Evolutionary conservation across 2,888 invertebrate species (phyloP).

Genomic region (Cybosia mesomella): DNA sequence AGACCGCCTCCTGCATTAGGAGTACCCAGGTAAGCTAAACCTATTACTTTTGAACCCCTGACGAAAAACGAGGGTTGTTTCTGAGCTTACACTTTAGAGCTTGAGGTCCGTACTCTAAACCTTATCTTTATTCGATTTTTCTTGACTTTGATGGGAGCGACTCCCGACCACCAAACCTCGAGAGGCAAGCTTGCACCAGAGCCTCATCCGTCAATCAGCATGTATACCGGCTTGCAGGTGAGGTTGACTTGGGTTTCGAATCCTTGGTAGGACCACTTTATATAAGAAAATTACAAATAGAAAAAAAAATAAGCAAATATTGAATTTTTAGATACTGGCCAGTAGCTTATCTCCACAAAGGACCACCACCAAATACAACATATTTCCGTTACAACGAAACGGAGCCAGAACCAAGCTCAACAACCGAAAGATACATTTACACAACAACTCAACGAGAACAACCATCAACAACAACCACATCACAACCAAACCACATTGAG

Average conservation of each 20-base stretch:
- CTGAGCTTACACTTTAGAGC: no score
- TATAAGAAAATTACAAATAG: neutral
- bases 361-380: constrained; percentile 92
- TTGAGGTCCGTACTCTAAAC: no score
- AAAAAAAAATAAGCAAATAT: neutral
- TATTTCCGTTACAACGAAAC: constrained; percentile 81
- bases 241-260: no score
- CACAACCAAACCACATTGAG: constrained; percentile 47
- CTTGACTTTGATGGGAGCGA: no score
- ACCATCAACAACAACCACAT: constrained; percentile 26
- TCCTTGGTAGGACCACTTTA: neutral
- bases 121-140: neutral
- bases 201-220: no score
- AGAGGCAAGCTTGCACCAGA: no score
- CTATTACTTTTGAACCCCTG: neutral
- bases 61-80: neutral
- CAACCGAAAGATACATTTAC: constrained; percentile 39
- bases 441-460: constrained; percentile 21
- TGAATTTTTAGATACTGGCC: constrained; percentile 89
- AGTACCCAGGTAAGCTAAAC: constrained; percentile 68
- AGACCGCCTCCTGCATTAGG: constrained; percentile 81
- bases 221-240: no score
- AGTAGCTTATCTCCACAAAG: constrained; percentile 93
- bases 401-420: constrained; percentile 1
- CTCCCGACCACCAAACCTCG: no score